phyloP scores from a whole-genome alignment of 2,888 invertebrate species.

The Deroplatys truncata region DNA sequence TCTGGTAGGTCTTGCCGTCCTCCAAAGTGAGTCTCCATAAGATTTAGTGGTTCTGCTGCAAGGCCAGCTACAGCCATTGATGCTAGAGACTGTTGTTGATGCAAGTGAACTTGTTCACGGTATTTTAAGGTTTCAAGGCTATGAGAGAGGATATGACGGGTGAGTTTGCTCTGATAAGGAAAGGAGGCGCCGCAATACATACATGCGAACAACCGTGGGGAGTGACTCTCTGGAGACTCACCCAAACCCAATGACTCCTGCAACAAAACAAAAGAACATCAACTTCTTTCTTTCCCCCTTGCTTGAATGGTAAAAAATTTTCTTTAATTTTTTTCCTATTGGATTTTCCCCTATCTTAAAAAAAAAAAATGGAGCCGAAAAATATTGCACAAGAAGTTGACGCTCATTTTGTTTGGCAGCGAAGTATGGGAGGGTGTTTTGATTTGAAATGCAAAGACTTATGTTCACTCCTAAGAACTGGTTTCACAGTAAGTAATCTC shows the following conservation, averaged over 20 bases:
- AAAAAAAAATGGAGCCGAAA: constrained; percentile 25
- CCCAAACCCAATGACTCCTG: constrained; percentile 82
- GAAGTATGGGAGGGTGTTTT: constrained; percentile 33
- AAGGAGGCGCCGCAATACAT: constrained; percentile 87
- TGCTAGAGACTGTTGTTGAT: constrained; percentile 48
- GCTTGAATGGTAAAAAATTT: constrained; percentile 16
- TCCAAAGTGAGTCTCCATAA: constrained; percentile 40
- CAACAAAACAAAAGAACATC: constrained; percentile 88
- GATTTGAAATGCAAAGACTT: constrained; percentile 7
- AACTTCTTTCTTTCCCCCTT: constrained; percentile 69
- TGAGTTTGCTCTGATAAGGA: constrained; percentile 87
- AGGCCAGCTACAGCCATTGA: constrained; percentile 26
- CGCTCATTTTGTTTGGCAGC: constrained; percentile 76
- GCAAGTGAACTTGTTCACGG: constrained; percentile 64
- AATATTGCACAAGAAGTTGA: constrained; percentile 70
- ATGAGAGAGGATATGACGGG: constrained; percentile 84
- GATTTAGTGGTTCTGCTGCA: constrained; percentile 39
- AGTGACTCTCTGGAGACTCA: constrained; percentile 49
- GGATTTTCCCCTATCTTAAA: not conserved
- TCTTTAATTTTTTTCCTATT: not conserved
- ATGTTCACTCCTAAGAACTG: constrained; percentile 4
- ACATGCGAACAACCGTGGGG: constrained; percentile 68
- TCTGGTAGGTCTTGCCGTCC: constrained; percentile 33
- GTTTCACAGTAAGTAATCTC: constrained; percentile 4
- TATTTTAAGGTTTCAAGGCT: constrained; percentile 84